These are phyloP conservation scores for Epirrita christyi DNA, from an alignment of 2,888 invertebrate species.

Conservation along the genomic window DNA sequence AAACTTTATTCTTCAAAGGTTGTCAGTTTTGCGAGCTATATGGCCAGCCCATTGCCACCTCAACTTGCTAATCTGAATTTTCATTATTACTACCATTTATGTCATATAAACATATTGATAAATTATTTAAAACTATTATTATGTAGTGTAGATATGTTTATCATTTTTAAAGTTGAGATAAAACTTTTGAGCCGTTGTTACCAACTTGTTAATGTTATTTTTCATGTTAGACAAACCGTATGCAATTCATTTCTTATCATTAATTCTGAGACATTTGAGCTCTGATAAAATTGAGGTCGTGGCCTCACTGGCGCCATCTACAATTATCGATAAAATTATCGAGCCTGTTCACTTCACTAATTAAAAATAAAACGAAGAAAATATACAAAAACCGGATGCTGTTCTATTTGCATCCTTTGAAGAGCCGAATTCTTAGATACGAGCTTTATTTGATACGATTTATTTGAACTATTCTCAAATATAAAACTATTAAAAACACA, in stretches of 20 bases:
- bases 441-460: slow-evolving; percentile 23
- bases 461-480: background rate
- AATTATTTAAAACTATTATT: too few relatives aligned
- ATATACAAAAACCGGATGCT: slow-evolving; percentile 40
- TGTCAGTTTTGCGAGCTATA: too few relatives aligned
- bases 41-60: too few relatives aligned
- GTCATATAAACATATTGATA: too few relatives aligned
- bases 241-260: slow-evolving; percentile 42
- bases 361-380: slow-evolving; percentile 26
- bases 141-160: too few relatives aligned
- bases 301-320: slow-evolving; percentile 58
- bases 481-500: too few relatives aligned
- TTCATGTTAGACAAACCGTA: background rate
- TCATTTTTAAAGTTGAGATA: too few relatives aligned
- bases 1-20: too few relatives aligned
- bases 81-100: too few relatives aligned
- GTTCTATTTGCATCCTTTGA: slow-evolving; percentile 39
- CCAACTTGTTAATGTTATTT: too few relatives aligned
- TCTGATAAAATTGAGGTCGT: slow-evolving; percentile 43
- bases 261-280: slow-evolving; percentile 44
- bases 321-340: slow-evolving; percentile 43
- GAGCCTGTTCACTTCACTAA: slow-evolving; percentile 35
- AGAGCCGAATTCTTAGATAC: too few relatives aligned
- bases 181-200: background rate
- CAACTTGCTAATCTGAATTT: too few relatives aligned